Conservation (phyloP, 2,888 invertebrate species). For the Hydraecia micacea region DNA sequence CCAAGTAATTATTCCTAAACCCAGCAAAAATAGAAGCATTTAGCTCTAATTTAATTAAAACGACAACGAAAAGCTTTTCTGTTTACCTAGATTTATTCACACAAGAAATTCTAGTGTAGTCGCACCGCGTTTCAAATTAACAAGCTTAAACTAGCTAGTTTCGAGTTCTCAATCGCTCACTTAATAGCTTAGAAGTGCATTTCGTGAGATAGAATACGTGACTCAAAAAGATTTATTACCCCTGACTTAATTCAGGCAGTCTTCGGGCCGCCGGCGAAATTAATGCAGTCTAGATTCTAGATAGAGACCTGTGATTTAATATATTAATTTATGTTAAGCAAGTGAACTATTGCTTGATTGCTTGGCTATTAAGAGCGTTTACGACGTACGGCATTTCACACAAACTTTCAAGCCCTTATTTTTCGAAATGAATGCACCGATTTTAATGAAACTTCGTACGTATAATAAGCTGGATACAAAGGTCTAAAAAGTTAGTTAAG, state of each 20-base stretch:
- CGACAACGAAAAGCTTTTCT: slow-evolving; percentile 31
- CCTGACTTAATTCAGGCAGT: slow-evolving; percentile 77
- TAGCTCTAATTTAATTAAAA: slow-evolving; percentile 46
- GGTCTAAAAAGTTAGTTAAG: no score
- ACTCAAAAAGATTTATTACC: slow-evolving; percentile 80
- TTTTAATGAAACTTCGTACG: no score
- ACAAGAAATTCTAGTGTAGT: slow-evolving; percentile 27
- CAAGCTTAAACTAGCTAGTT: slow-evolving; percentile 60
- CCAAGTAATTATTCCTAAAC: slow-evolving; percentile 30
- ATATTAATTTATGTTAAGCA: slow-evolving; percentile 59
- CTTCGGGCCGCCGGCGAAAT: slow-evolving; percentile 74
- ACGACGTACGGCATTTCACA: no score
- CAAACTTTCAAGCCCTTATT: no score
- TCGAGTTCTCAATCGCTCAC: slow-evolving; percentile 68
- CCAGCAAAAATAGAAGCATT: slow-evolving; percentile 37
- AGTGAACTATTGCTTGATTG: slow-evolving; percentile 57
- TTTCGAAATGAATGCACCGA: no score
- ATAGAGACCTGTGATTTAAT: slow-evolving; percentile 61
- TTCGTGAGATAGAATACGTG: slow-evolving; percentile 81
- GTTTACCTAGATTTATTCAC: slow-evolving; percentile 49
- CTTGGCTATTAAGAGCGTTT: slow-evolving; percentile 45
- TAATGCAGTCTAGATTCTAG: slow-evolving; percentile 73
- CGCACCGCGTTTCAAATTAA: slow-evolving; percentile 55
- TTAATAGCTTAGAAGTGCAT: slow-evolving; percentile 78
- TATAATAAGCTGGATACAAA: no score